Evolutionary conservation across 2,113 vertebrate species (phyloP).

Genomic region (Halichoeres trimaculatus): DNA sequence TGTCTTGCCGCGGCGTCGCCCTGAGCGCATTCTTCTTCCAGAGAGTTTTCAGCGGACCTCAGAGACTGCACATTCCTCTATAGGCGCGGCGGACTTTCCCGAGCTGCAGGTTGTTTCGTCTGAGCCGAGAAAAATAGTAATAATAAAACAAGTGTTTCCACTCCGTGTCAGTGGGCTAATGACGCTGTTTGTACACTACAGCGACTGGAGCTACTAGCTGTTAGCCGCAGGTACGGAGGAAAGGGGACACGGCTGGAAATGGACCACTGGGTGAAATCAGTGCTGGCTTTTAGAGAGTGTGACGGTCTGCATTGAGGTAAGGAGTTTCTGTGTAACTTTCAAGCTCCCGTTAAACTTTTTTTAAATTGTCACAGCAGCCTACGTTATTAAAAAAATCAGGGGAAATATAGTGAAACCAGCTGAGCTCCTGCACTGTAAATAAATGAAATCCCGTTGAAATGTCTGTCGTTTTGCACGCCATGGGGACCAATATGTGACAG

Average conservation of each 20-base stretch:
- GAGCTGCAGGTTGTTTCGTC: conserved; percentile 30
- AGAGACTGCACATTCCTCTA: conserved; percentile 53
- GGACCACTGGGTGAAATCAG: conserved; percentile 34
- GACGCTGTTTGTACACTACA: not conserved
- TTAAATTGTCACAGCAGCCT: not conserved
- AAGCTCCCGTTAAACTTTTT: not conserved
- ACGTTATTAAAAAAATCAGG: not conserved
- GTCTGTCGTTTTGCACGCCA: not conserved
- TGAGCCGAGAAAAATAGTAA: not conserved
- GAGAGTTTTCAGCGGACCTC: conserved; percentile 20
- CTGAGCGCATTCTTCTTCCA: conserved; percentile 60
- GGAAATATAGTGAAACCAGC: not conserved
- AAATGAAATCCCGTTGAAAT: not conserved
- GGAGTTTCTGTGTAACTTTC: not conserved
- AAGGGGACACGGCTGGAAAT: conserved; percentile 22
- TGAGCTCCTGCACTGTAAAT: not conserved
- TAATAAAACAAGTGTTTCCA: not conserved
- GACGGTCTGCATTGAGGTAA: conserved; percentile 63
- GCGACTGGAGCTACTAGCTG: conserved; percentile 4
- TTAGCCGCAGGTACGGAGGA: conserved; percentile 22
- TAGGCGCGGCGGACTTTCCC: conserved; percentile 54
- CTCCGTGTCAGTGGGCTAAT: not conserved
- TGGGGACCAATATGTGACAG: not conserved
- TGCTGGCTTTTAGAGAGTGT: conserved; percentile 34
- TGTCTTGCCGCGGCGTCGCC: conserved; percentile 13